Base-by-base conservation (phyloP, 2,113 vertebrate species). In the Myotis lucifugus region DNA sequence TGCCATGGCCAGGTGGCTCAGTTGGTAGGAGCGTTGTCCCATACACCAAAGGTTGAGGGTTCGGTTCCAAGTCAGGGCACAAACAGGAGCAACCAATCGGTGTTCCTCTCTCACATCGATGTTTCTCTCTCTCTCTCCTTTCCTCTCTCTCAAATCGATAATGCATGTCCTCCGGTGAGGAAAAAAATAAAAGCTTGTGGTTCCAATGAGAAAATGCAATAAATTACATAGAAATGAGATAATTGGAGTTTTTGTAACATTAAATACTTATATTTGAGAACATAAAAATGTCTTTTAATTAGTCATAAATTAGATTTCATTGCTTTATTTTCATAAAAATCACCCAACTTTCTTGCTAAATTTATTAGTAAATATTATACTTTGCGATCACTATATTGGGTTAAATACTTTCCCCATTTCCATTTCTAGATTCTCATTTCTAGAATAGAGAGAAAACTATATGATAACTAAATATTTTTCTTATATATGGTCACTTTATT, bases 301-400 rank as follows among this genome's bases (percentile, higher is more conserved):
- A 91, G 64, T 52, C 23, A 59, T 34, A 56, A 70, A 90, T 72
- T 82, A 72, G 29, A 52, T 94, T 79, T 73, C 85, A 88, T 56
- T 61, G 23, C 23, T 69, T 96, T 91, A 81, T 72, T 90, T 73
- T 85, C 40, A 61, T 85, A 48, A 90, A 46, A 34, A 21, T 56
- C 48, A 25, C 17, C 25, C 56, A 46, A 70, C 29, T 95, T 94
- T 56, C 85, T 90, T 92, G 79, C 88, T 88, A 96, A 37, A 85
- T 86, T 81, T 89, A 89, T 76, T 91, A 46, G 74, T 70, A 34
- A 96, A 76, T 91, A 64, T 86, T 81, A 89, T 27, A 64, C 34
- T 50, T 76, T 90, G 13, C n/a, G n/a, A 66, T 93, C 37, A 42
- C 59, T 29, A 25, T 79, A 59, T 84, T 54, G 59, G 29, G 21